phyloP scores from a whole-genome alignment of 2,113 vertebrate species.

The Actenoides lindsayi region DNA sequence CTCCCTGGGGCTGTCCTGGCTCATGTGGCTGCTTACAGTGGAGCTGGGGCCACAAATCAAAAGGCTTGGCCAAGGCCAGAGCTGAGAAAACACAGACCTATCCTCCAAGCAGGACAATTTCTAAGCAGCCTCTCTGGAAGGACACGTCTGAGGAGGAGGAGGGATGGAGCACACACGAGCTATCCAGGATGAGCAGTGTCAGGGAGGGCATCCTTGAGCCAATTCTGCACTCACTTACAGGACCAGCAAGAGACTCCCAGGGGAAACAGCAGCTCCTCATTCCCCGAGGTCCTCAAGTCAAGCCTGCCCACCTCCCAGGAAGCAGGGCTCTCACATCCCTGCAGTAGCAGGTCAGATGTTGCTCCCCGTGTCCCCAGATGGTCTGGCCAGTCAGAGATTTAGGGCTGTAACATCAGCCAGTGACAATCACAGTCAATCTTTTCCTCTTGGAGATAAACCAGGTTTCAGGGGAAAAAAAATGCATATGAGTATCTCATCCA shows the following conservation, averaged over 20 bases:
- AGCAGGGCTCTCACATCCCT: background rate
- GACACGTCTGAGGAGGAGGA: background rate
- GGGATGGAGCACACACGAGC: background rate
- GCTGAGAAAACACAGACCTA: background rate
- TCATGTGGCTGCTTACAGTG: background rate
- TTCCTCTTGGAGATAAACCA: background rate
- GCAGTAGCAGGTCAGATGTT: background rate
- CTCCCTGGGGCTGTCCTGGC: background rate
- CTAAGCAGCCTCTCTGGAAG: background rate
- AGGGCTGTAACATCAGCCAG: background rate
- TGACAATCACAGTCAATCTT: background rate
- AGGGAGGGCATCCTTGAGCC: background rate
- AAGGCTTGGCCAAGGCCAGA: background rate
- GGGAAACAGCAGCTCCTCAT: background rate
- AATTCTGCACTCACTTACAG: background rate
- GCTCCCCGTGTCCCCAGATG: fast-evolving
- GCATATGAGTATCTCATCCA: fast-evolving
- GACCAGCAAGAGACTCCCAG: background rate
- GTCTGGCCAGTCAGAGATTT: background rate
- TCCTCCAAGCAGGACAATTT: background rate
- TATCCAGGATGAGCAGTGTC: background rate
- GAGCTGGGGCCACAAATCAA: background rate
- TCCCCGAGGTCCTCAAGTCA: background rate
- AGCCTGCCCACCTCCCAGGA: fast-evolving
- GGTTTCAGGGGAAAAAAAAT: background rate